These are phyloP conservation scores for Erpetoichthys calabaricus DNA, from an alignment of 2,797 vertebrate species.

Conservation along the genomic window DNA sequence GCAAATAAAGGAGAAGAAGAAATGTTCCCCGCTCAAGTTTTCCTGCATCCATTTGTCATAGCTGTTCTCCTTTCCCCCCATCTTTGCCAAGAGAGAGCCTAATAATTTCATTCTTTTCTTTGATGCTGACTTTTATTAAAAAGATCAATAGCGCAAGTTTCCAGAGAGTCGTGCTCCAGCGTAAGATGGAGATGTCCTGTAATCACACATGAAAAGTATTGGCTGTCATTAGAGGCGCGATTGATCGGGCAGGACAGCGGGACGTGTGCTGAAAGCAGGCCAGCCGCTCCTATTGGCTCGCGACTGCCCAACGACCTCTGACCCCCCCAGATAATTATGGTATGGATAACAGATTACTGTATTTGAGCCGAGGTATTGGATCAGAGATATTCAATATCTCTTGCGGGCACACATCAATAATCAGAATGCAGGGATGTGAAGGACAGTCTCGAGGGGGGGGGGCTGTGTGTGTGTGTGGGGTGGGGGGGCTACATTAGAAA, in stretches of 20 bases:
- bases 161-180: slow-evolving; percentile 62
- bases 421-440: background rate
- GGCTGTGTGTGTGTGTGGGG: too few species aligned
- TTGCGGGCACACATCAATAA: slow-evolving; percentile 7
- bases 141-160: slow-evolving; percentile 72
- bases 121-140: slow-evolving; percentile 66
- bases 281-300: slow-evolving; percentile 7
- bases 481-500: background rate
- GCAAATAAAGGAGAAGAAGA: slow-evolving; percentile 7
- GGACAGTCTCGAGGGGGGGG: background rate
- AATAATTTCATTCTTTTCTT: slow-evolving; percentile 69
- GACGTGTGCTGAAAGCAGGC: slow-evolving; percentile 3
- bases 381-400: slow-evolving; percentile 6
- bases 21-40: slow-evolving; percentile 9
- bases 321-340: slow-evolving; percentile 5
- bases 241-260: slow-evolving; percentile 51
- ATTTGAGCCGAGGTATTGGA: slow-evolving; percentile 8
- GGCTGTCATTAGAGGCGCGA: slow-evolving; percentile 60
- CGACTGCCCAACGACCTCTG: slow-evolving; percentile 11
- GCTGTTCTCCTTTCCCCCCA: slow-evolving; percentile 3
- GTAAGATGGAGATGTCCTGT: slow-evolving; percentile 62
- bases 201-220: slow-evolving; percentile 73
- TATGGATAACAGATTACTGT: slow-evolving; percentile 7
- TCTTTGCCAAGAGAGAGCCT: slow-evolving; percentile 8
- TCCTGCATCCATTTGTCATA: slow-evolving; percentile 13